These are phyloP conservation scores for Umimayanthus kanabou DNA, from an alignment of 92 coral and sea anemone genomes.

Conservation along the genomic window DNA sequence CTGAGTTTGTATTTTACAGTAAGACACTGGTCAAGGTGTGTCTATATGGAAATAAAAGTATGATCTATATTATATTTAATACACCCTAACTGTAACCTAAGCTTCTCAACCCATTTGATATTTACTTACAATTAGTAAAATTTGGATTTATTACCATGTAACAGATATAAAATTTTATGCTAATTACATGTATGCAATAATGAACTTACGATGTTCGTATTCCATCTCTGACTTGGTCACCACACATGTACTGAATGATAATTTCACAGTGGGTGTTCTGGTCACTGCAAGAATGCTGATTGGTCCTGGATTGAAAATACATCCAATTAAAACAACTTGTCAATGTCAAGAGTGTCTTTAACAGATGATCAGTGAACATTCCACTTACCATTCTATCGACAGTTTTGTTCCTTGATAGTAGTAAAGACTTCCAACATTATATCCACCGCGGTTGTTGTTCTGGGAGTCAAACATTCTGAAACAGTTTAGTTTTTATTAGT, in stretches of 20 bases:
- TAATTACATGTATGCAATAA: no score
- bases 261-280: conserved; percentile 84
- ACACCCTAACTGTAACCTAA: no score
- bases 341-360: not conserved
- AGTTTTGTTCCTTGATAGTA: conserved; percentile 80
- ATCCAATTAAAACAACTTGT: not conserved
- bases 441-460: conserved; percentile 93
- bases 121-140: no score
- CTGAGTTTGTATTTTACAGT: no score
- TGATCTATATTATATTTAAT: no score
- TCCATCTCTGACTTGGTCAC: conserved; percentile 83
- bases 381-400: conserved; percentile 83
- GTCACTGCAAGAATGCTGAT: conserved; percentile 93
- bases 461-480: conserved; percentile 85
- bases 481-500: not conserved
- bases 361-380: not conserved
- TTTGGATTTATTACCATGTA: no score
- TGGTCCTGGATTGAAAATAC: conserved; percentile 66
- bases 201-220: conserved; percentile 78
- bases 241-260: conserved; percentile 93
- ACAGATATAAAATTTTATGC: no score
- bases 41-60: no score
- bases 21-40: no score
- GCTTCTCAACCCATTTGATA: no score
- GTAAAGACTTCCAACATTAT: conserved; percentile 90